Base-by-base conservation (phyloP, 2,797 vertebrate species). In the Trachops cirrhosus region DNA sequence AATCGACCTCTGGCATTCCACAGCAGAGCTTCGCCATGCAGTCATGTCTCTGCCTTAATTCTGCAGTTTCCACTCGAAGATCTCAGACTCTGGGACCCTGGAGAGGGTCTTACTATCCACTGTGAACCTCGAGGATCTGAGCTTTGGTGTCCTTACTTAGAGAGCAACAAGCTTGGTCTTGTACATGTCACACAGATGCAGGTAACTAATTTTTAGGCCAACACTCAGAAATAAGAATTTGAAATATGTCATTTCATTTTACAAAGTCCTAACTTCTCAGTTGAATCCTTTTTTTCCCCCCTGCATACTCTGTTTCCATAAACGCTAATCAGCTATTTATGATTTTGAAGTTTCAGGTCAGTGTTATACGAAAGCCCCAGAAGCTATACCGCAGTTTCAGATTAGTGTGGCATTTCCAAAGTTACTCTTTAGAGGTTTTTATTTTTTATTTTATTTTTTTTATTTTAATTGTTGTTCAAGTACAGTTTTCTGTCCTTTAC, bases 231-330 rank as follows among this genome's bases (percentile, higher is more conserved):
- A 26, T 64, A 41, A 84, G 24, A 48, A 62, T 44, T 48, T 70
- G 57, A 90, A 84, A 41, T 26, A 32, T 2, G 1, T 14, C 16
- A 5, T 62, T 92, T 14, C 19, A 5, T 62, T 92, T 90, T 70
- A 26, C 7, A 80, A 83, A 54, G 39, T 41, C 83, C 73, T 91
- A 12, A 83, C 48, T 90, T 71, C 80, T 90, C 57, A 3, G 16
- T 80, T 89, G 79, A 37, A 90, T 50, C 22, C 32, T 12, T 34
- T 6, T 12, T 9, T 7, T n/a, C 48, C 15, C 41, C 11, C 29
- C 21, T 12, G 9, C 0, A 2, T 39, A 1, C 52, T 39, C 34
- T 78, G 21, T 64, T 57, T 86, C 29, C 9, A 3, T 84, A 83
- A 86, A 73, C 62, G 3, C 26, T 44, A 9, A 9, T 24, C 14